A percentile compares a stretch with the other conserved stretches of the same genome.
These are phyloP conservation scores for Neomicropteryx cornuta DNA, from an alignment of 1,140 invertebrate species.

Conservation along the genomic window DNA sequence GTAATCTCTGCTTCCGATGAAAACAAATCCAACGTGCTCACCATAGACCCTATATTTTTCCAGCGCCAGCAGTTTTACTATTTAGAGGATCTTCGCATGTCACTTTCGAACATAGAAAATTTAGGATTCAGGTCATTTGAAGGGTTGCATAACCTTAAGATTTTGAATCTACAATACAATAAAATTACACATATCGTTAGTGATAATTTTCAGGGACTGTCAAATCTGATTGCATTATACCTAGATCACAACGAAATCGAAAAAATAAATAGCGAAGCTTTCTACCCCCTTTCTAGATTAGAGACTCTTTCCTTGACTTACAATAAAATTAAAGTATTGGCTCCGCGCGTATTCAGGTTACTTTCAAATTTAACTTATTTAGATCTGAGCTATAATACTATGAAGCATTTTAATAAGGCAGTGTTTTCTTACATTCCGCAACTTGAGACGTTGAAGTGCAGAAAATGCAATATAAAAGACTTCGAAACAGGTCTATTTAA, in stretches of 20 bases:
- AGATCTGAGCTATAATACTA: slow-evolving; percentile 63
- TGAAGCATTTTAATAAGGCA: slow-evolving; percentile 58
- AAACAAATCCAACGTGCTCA: slow-evolving; percentile 48
- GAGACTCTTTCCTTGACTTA: slow-evolving; percentile 54
- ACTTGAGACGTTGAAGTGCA: slow-evolving; percentile 54
- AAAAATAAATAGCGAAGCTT: slow-evolving; percentile 63
- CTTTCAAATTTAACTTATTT: slow-evolving; percentile 54
- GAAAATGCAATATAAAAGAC: slow-evolving; percentile 53
- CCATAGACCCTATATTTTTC: slow-evolving; percentile 61
- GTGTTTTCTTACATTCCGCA: slow-evolving; percentile 68
- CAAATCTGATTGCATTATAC: slow-evolving; percentile 68
- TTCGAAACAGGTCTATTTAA: slow-evolving; percentile 69
- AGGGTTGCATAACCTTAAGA: slow-evolving; percentile 53
- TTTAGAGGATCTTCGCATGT: slow-evolving; percentile 64
- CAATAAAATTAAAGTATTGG: slow-evolving; percentile 58
- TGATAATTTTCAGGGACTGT: slow-evolving; percentile 68
- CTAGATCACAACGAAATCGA: slow-evolving; percentile 71
- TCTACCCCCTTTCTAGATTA: slow-evolving; percentile 55
- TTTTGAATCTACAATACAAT: slow-evolving; percentile 64
- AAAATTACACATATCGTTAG: slow-evolving; percentile 65
- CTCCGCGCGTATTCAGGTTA: slow-evolving; percentile 54
- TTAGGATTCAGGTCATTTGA: slow-evolving; percentile 70
- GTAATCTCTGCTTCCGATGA: slow-evolving; percentile 55
- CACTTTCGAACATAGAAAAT: slow-evolving; percentile 61
- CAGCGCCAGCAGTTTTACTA: slow-evolving; percentile 43